phyloP scores from a whole-genome alignment of 2,113 vertebrate genomes.

The Speoplatyrhinus poulsoni region DNA sequence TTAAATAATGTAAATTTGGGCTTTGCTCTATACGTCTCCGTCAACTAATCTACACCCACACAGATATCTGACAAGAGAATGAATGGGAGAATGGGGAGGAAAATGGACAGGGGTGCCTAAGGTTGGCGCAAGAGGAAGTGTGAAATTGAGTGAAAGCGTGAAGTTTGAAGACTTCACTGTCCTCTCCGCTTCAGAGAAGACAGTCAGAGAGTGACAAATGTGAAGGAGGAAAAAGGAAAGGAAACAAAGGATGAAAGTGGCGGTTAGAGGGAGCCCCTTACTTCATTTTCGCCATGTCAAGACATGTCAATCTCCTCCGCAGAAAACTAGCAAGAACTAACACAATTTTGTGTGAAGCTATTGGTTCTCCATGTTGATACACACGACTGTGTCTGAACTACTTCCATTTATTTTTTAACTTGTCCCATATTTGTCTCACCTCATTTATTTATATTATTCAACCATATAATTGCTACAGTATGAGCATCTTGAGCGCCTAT shows the following conservation, averaged over 20 bases:
- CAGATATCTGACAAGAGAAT: conserved; percentile 37
- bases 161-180: conserved; percentile 13
- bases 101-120: conserved; percentile 22
- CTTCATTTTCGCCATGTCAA: conserved; percentile 25
- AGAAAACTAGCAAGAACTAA: conserved; percentile 6
- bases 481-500: not conserved
- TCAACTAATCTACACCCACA: conserved; percentile 69
- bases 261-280: not conserved
- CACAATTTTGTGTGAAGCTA: conserved; percentile 6
- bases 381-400: not conserved
- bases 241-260: conserved; percentile 10
- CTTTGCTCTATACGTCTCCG: conserved; percentile 54
- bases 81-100: conserved; percentile 36
- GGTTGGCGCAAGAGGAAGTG: conserved; percentile 29
- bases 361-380: conserved; percentile 7
- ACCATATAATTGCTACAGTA: not conserved
- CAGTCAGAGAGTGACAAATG: conserved; percentile 24
- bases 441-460: not conserved
- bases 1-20: conserved; percentile 64
- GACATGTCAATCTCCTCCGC: not conserved
- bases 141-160: conserved; percentile 42
- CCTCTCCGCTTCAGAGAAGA: not conserved
- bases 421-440: not conserved
- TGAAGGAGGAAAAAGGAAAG: conserved; percentile 16
- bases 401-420: conserved; percentile 1